Evolutionary conservation across 2,888 invertebrate genomes (phyloP), one percentile per base, ranked within the genome.

Genomic region (Esperia sulphurella): DNA sequence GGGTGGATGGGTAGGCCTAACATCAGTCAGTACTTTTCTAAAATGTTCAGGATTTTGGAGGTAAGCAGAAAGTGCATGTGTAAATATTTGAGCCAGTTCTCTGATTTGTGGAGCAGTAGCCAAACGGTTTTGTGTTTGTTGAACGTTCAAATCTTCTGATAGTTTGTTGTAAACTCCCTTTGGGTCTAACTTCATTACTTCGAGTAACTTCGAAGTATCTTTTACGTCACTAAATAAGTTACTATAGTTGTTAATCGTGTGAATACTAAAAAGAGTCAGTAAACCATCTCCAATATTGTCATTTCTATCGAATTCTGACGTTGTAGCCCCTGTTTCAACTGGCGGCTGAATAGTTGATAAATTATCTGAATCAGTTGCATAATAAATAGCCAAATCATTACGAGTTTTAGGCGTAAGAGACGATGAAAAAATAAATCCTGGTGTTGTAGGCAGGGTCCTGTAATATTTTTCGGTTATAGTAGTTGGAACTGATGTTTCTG

Each of bases 11-110:
- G 95, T 96, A 0, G 96, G 96, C 65, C 96, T 90, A 1, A 95
- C 94, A 57, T 95, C 93, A 7, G 94, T 93, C 14, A 96, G 75
- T 14, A 94, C 94, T 66, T 93, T 93, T 57, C 94, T 92, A 63
- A 96, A 96, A 46, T 93, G 93, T n/a, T 93, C 93, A 0, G 96
- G 96, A 75, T 96, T 94, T 75, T 96, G 94, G 4, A 96, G 84
- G 60, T 96, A 96, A 0, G 95, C 95, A 0, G 95, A 94, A 12
- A 96, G 78, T 0, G 96, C 96, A 65, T 95, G 93, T 0, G 96
- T 96, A 63, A 96, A 96, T 3, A 96, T 95, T 78, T 95, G 94
- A 0, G 96, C 96, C 4, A 96, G 77, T 75, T 96, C 95, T 45
- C 96, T 90, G 0, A 96, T 91, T 76, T 94, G 91, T n/a, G 94